Evolutionary conservation across 2,888 invertebrate genomes (phyloP), one percentile per base, ranked within the genome.

Genomic region (Argyresthia albistria): DNA sequence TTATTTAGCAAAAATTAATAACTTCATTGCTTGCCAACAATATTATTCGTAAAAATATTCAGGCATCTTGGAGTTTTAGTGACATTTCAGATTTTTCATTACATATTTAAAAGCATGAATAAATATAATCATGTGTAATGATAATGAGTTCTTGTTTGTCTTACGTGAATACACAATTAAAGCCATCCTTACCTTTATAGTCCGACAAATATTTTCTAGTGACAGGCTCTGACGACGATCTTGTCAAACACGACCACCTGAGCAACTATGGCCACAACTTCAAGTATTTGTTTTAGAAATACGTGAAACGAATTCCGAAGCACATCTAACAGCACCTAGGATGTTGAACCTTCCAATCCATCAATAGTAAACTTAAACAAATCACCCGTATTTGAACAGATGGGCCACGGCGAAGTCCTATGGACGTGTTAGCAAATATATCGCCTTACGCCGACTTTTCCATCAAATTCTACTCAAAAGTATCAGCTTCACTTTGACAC

Each of bases 241-340:
- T 53, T 76, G 79, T 76, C 80, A 72, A n/a, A 74, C 64, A 58
- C 57, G 62, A 67, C 67, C 83, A 82, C 76, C 84, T 83, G 77
- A 79, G 76, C 77, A 80, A 84, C 79, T 80, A 78, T 66, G 62
- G 61, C 69, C 69, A 67, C 42, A 62, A 74, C 71, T 76, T 70
- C 59, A 15, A 36, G 14, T 81, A 70, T 81, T 83, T 82, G 76
- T 76, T 80, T 80, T 78, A 60, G 70, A 69, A 73, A 74, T 75
- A 80, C 78, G 78, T 76, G 73, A 70, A 76, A 77, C 73, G 74
- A 80, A 81, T 80, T 77, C 79, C 79, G 76, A 67, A 73, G 69
- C 76, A 78, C 77, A 73, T 74, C 73, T 73, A 77, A 76, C 74
- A 76, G 72, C 64, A 65, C 64, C 60, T 62, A 66, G 63, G 71